phyloP scores from a whole-genome alignment of 2,113 vertebrate genomes.

The Odocoileus virginianus region DNA sequence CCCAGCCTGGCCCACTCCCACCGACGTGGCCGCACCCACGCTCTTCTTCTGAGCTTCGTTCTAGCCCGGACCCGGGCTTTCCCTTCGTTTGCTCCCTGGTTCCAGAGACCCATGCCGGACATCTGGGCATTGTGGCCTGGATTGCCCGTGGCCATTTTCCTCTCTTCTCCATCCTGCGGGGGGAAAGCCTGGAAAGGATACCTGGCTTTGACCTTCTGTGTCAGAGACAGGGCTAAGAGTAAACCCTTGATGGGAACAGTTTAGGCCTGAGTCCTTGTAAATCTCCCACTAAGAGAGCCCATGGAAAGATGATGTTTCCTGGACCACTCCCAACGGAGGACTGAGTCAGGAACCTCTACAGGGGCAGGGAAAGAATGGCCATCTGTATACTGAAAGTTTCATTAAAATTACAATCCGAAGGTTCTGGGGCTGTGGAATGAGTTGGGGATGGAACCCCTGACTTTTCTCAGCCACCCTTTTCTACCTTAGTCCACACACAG shows the following conservation, averaged over 20 bases:
- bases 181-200: not conserved
- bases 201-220: not conserved
- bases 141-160: rapidly evolving
- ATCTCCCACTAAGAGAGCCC: not conserved
- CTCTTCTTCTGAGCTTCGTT: conserved; percentile 45
- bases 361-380: not conserved
- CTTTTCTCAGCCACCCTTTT: not conserved
- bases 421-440: not conserved
- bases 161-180: not conserved
- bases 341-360: not conserved
- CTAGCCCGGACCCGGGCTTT: not conserved
- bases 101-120: not conserved
- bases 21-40: not conserved
- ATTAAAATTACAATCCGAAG: conserved; percentile 25
- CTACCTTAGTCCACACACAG: not conserved
- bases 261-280: not conserved
- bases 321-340: not conserved
- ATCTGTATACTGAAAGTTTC: not conserved
- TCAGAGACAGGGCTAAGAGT: no score
- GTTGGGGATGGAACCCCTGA: not conserved
- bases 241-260: not conserved
- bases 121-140: not conserved
- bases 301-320: not conserved
- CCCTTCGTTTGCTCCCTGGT: not conserved
- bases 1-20: not conserved